phyloP scores from a whole-genome alignment of 2,113 vertebrate genomes.

The Beaufortia kweichowensis region DNA sequence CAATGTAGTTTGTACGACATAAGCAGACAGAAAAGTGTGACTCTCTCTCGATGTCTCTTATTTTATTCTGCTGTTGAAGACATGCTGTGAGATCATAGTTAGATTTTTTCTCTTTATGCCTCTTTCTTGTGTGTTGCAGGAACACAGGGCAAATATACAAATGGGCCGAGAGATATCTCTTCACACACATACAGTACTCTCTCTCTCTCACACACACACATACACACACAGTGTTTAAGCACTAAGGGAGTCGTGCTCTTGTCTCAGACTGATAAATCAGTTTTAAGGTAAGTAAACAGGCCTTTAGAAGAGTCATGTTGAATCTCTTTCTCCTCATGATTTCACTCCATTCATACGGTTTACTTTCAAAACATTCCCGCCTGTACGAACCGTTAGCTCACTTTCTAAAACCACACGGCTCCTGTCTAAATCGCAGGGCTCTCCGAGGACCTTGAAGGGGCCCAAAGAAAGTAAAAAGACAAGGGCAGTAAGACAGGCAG shows the following conservation, averaged over 20 bases:
- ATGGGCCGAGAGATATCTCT: neutral
- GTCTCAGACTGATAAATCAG: conserved; percentile 65
- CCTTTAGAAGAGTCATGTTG: conserved; percentile 58
- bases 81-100: neutral
- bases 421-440: conserved; percentile 68
- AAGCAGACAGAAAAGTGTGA: neutral
- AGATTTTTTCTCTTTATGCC: neutral
- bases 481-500: conserved; percentile 78
- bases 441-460: conserved; percentile 79
- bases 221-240: conserved; percentile 52
- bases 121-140: neutral
- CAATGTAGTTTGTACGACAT: no score
- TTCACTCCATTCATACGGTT: conserved; percentile 75
- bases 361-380: conserved; percentile 95
- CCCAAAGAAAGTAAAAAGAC: conserved; percentile 22
- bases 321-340: conserved; percentile 59
- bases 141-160: neutral
- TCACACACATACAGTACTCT: neutral
- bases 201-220: neutral
- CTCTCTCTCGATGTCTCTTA: neutral
- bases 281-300: conserved; percentile 59
- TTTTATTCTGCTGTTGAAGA: no score
- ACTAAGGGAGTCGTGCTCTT: conserved; percentile 39
- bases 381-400: conserved; percentile 80
- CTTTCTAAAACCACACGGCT: conserved; percentile 75